phyloP scores from a whole-genome alignment of 2,113 vertebrate species.

The Sarotherodon lohbergeri region DNA sequence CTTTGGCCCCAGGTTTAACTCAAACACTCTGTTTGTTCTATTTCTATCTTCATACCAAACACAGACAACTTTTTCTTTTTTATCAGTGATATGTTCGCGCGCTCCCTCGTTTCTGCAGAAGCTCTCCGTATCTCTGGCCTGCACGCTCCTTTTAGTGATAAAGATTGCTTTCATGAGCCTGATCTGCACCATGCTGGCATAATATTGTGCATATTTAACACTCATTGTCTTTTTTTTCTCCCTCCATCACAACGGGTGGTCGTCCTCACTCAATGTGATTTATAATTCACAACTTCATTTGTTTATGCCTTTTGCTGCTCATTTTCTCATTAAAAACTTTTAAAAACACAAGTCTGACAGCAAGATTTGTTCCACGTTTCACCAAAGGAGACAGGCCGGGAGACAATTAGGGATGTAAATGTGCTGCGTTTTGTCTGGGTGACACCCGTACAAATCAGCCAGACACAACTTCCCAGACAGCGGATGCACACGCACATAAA shows the following conservation, averaged over 20 bases:
- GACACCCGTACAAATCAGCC: background rate
- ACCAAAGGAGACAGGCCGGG: background rate
- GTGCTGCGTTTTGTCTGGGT: background rate
- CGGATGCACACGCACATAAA: background rate
- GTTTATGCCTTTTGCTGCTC: background rate
- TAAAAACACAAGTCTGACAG: background rate
- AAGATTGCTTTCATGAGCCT: constrained; percentile 25
- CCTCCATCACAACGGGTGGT: background rate
- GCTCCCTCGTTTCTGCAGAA: background rate
- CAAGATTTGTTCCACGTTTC: background rate
- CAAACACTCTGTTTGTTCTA: background rate
- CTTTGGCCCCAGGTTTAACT: background rate
- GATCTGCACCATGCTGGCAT: background rate
- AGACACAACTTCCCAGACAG: background rate
- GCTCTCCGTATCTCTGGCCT: background rate
- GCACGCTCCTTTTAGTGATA: constrained; percentile 11
- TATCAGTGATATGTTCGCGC: background rate
- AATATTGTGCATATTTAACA: constrained; percentile 8
- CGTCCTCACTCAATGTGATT: background rate
- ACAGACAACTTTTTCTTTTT: background rate
- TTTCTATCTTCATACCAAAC: constrained; percentile 7
- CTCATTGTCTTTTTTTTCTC: background rate
- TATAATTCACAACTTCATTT: constrained; percentile 11
- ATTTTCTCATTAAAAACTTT: constrained; percentile 30
- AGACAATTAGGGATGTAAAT: background rate